A percentile compares a stretch with the other conserved stretches of the same genome.
phyloP scores from a whole-genome alignment of 2,113 vertebrate species.

The Neopipo cinnamomea region DNA sequence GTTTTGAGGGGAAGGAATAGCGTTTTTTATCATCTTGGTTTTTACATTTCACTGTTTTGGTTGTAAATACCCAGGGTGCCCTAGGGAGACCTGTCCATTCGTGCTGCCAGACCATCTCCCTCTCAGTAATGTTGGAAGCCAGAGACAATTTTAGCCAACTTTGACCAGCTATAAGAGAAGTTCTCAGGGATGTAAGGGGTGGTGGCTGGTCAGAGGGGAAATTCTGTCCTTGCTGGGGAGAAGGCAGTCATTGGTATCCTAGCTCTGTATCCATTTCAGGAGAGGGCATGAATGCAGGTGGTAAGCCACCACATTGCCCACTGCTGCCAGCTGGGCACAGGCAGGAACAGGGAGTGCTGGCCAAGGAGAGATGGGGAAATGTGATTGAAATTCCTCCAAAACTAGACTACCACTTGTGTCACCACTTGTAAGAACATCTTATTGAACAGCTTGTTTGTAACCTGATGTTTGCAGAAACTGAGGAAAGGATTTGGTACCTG shows the following conservation, averaged over 20 bases:
- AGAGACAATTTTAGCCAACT: not conserved
- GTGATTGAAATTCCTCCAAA: not conserved
- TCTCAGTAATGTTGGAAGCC: not conserved
- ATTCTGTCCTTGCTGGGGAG: not conserved
- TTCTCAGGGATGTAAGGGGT: not conserved
- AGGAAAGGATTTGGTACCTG: not conserved
- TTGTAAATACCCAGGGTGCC: not conserved
- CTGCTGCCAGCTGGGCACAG: not conserved
- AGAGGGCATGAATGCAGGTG: not conserved
- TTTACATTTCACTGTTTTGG: not conserved
- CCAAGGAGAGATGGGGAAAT: not conserved
- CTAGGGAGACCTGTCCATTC: not conserved
- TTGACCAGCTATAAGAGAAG: not conserved
- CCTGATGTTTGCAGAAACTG: not conserved
- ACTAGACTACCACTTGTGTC: not conserved
- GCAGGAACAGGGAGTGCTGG: not conserved
- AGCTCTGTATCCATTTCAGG: not conserved
- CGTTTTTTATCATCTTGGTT: not conserved
- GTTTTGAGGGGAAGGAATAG: not conserved
- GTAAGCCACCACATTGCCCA: accelerated
- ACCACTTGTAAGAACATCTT: not conserved
- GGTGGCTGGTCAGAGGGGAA: not conserved
- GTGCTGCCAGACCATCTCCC: not conserved
- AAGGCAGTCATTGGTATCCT: not conserved
- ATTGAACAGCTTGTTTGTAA: not conserved